Evolutionary conservation across 30 jellyfish, hydroid and myxozoan species (phyloP), one percentile per base, ranked within the genome.

Genomic region (Rhopilema esculentum): DNA sequence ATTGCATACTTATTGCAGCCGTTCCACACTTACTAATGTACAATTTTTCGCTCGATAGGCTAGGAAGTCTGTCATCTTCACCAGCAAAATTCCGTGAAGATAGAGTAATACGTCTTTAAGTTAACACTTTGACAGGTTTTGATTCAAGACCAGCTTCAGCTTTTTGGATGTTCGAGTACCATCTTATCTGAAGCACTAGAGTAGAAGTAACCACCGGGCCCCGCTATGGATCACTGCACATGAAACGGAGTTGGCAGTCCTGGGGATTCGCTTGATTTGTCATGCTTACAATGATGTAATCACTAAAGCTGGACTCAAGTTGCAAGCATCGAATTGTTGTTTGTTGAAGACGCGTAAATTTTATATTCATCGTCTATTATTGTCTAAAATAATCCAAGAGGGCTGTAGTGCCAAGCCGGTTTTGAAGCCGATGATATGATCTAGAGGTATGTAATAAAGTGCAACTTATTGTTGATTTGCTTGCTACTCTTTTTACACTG

Each of bases 231-330:
- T 85, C 93, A 85, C 16, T 51, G 85, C 88, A 40, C 69, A 32
- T 74, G 93, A 85, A 85, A 24, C 52, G 66, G 32, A 74, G 93
- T 88, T 74, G 88, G 67, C 76, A 49, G 31, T 26, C 68, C 85
- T 25, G 72, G 79, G 64, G 72, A 63, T 40, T 24, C 89, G 89
- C 81, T 62, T 80, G 89, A 66, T 27, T 66, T 65, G 23, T 49
- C 83, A 85, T 65, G 83, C 93, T 52, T 73, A 40, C 73, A 32
- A 75, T 85, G 93, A 85, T 85, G 93, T 85, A 85, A 85, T 85
- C 74, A 21, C 93, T 66, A 21, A 74, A 65, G 93, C 93, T 74
- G 93, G 83, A 74, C 82, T 66, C 83, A 85, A 51, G 83, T 28
- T 74, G 86, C 86, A 16, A 65, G 88, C 88, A 31, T 40, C 88